phyloP scores from a whole-genome alignment of 2,888 invertebrate genomes.

The Exocentrus adspersus region DNA sequence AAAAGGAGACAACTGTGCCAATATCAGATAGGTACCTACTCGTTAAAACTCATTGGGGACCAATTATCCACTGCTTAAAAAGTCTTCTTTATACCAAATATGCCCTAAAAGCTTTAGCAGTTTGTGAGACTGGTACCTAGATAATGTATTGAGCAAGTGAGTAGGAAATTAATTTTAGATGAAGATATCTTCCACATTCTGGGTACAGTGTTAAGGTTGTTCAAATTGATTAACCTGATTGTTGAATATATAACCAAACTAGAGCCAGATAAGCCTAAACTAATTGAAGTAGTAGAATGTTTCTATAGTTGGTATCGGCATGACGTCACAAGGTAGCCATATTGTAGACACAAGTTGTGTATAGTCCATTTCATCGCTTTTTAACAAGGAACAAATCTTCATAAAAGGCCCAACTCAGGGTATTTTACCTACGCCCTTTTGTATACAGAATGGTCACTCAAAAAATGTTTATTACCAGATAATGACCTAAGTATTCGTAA shows the following conservation, averaged over 20 bases:
- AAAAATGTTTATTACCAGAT: no score
- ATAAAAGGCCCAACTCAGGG: no score
- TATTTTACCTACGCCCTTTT: no score
- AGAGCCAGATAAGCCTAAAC: conserved; percentile 1
- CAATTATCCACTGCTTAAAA: conserved; percentile 5
- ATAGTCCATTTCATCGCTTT: no score
- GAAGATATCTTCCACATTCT: conserved; percentile 18
- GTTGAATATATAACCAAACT: conserved; percentile 27
- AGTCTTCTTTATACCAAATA: conserved; percentile 10
- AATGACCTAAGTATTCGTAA: no score
- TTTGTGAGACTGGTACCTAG: not conserved
- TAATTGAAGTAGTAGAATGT: conserved; percentile 19
- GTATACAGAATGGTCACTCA: no score
- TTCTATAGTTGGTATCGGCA: conserved; percentile 15
- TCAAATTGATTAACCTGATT: conserved; percentile 15
- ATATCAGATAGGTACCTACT: not conserved
- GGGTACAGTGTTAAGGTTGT: conserved; percentile 17
- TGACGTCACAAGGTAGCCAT: no score
- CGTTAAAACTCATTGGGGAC: conserved; percentile 8
- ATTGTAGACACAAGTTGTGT: no score
- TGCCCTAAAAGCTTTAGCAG: conserved; percentile 7
- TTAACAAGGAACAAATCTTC: no score
- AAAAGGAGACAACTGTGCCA: not conserved
- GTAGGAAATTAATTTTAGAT: conserved; percentile 19
- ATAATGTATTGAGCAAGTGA: not conserved